These are phyloP conservation scores for Papilio machaon DNA, from an alignment of 1,140 invertebrate species.

Conservation along the genomic window DNA sequence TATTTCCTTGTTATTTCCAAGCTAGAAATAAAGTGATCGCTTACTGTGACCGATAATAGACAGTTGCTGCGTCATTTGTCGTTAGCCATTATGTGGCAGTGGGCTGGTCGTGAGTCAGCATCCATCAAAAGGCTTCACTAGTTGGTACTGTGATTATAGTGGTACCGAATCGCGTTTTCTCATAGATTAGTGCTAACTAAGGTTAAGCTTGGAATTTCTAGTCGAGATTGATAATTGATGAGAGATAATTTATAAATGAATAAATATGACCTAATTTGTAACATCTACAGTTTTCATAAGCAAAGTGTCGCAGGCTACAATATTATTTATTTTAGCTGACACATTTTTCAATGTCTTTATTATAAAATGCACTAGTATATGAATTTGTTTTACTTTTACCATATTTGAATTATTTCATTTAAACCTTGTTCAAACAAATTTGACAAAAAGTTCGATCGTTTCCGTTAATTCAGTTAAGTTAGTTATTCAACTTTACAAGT, in stretches of 20 bases:
- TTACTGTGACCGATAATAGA: constrained; percentile 5
- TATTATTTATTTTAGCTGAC: too few relatives aligned
- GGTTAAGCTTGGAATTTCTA: background rate
- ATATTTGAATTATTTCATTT: too few relatives aligned
- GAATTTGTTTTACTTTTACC: too few relatives aligned
- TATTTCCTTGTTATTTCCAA: background rate
- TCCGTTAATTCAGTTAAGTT: background rate
- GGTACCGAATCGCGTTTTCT: background rate
- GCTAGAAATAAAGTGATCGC: background rate
- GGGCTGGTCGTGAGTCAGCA: constrained; percentile 2
- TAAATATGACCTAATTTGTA: too few relatives aligned
- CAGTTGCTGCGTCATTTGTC: constrained; percentile 25
- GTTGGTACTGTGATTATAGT: background rate
- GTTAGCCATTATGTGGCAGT: constrained; percentile 12
- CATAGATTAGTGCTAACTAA: background rate
- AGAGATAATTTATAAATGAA: background rate
- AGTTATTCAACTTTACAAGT: background rate
- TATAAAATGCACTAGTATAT: too few relatives aligned
- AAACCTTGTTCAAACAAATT: background rate
- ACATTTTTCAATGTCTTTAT: too few relatives aligned
- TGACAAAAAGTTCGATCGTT: background rate
- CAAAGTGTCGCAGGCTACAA: too few relatives aligned
- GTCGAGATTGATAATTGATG: too few relatives aligned
- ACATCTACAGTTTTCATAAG: too few relatives aligned
- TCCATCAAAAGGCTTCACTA: constrained; percentile 19